Evolutionary conservation across 2,797 vertebrate genomes (phyloP), one percentile per base, ranked within the genome.

Genomic region (Sebastes vulpes): DNA sequence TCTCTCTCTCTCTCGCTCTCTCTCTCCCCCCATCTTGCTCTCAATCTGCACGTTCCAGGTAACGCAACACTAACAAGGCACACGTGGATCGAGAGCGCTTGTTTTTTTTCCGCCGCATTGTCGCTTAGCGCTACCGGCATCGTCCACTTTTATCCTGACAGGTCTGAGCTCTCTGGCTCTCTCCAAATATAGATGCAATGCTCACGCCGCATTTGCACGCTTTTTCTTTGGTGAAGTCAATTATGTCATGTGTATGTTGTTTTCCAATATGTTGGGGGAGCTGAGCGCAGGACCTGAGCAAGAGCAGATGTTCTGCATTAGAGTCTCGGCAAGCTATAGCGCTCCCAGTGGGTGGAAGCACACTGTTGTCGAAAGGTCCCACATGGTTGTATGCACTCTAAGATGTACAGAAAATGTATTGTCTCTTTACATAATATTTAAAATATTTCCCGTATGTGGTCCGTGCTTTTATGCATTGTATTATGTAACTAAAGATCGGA

Each of bases 261-360:
- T 65, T 83, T 76, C 63, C 81, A 86, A 23, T 25, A 28, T 23
- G 69, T 21, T 1, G 32, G 35, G 53, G 53, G 35, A 38, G 63
- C 9, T n/a, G 32, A 76, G 79, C 1, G 61, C 61, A 29, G 29
- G 10, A 54, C 60, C 66, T 26, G 50, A 79, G 76, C 65, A 12
- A 26, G 14, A 50, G 67, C 86, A 89, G 80, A 88, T 91, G 89
- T 85, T 91, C 52, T 76, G 75, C 48, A 68, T 92, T 86, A 91
- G 65, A 21, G 53, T 77, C 38, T 26, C n/a, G 16, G 35, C 72
- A 80, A 53, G 64, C 75, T 67, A 4, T 10, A 56, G 75, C 16
- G 1, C 26, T 56, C 63, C 65, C 66, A 46, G 32, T 65, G 74
- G 81, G 60, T 31, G 31, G 77, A 76, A 25, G n/a, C 52, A 23